phyloP scores from a whole-genome alignment of 2,113 vertebrate species.

The Bombycilla garrulus region DNA sequence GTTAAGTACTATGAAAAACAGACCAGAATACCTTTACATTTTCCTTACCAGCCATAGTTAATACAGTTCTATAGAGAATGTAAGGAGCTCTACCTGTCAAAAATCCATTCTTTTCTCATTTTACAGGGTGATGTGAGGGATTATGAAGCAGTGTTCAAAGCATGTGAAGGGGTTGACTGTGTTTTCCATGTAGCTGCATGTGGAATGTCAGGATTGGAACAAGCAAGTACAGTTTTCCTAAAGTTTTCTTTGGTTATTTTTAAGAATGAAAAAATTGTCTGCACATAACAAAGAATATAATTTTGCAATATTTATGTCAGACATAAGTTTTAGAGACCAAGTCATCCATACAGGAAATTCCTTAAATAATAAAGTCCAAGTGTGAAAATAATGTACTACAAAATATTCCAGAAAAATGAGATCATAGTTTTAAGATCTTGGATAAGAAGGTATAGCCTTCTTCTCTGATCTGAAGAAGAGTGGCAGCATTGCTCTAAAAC shows the following conservation, averaged over 20 bases:
- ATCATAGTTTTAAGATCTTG: not conserved
- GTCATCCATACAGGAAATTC: not conserved
- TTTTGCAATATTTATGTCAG: not conserved
- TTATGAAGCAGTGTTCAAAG: slow-evolving; percentile 78
- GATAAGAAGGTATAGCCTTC: not conserved
- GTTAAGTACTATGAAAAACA: not conserved
- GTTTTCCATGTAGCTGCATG: slow-evolving; percentile 91
- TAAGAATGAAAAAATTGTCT: not conserved
- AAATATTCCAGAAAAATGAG: not conserved
- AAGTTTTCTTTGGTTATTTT: not conserved
- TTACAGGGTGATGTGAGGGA: slow-evolving; percentile 87
- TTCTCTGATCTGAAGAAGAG: not conserved
- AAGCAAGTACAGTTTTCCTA: slow-evolving; percentile 73
- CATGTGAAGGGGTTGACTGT: slow-evolving; percentile 86
- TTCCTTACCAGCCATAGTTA: not conserved
- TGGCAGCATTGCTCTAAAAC: not conserved
- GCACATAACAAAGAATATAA: not conserved
- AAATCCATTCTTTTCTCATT: not conserved
- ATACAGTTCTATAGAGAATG: not conserved
- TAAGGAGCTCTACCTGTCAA: not conserved
- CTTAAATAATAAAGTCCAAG: not conserved
- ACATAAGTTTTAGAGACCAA: not conserved
- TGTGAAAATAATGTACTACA: not conserved
- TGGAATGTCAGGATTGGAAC: slow-evolving; percentile 89
- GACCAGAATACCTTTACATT: not conserved